Evolutionary conservation across 2,888 invertebrate genomes (phyloP).

Genomic region (Agrotis puta): DNA sequence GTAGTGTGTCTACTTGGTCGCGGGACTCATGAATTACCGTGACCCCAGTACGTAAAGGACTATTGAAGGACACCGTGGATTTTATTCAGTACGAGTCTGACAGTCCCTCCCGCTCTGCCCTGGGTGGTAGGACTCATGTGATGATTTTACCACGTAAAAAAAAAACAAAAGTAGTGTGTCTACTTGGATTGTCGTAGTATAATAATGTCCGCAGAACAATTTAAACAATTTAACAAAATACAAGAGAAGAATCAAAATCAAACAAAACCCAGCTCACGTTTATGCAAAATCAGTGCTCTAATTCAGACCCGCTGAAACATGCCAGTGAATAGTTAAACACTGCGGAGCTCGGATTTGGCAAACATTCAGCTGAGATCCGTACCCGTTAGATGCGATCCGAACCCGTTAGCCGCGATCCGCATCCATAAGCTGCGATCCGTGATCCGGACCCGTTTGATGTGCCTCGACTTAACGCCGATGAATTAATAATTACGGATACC

Average conservation of each 20-base stretch:
- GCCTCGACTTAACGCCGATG: slow-evolving; percentile 58
- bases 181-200: too few relatives aligned
- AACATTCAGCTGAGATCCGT: slow-evolving; percentile 66
- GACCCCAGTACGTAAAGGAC: too few relatives aligned
- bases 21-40: too few relatives aligned
- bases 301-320: slow-evolving; percentile 73
- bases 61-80: too few relatives aligned
- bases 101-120: too few relatives aligned
- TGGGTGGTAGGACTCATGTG: too few relatives aligned
- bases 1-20: too few relatives aligned
- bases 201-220: not conserved
- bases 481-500: slow-evolving; percentile 69
- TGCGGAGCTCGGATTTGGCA: slow-evolving; percentile 73
- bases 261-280: slow-evolving; percentile 50
- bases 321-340: slow-evolving; percentile 76
- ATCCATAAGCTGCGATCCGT: slow-evolving; percentile 47
- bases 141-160: too few relatives aligned
- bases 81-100: too few relatives aligned
- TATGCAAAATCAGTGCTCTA: slow-evolving; percentile 70
- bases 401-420: slow-evolving; percentile 43
- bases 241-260: not conserved
- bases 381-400: slow-evolving; percentile 46
- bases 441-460: slow-evolving; percentile 37
- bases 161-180: too few relatives aligned
- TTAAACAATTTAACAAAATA: not conserved